Evolutionary conservation across 2,888 invertebrate species (phyloP), one percentile per base, ranked within the genome.

Genomic region (Clusia tigrina): DNA sequence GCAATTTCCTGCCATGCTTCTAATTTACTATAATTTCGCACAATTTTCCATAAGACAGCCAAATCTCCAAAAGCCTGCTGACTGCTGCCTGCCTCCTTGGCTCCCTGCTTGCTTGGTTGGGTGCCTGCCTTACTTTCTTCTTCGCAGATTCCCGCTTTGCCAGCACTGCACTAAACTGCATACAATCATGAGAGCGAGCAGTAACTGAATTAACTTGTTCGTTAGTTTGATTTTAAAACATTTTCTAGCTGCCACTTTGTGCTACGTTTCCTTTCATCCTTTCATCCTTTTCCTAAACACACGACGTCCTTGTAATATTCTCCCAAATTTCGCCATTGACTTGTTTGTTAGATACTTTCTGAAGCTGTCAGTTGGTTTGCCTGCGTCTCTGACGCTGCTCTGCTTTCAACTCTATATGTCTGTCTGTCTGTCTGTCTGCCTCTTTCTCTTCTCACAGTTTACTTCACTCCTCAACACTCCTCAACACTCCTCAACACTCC

Each of bases 191-290:
- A 42, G 42, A 9, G 42, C 42, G 15, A n/a, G n/a, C n/a, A n/a
- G n/a, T n/a, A 42, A 42, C 42, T 15, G n/a, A 15, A 42, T 42
- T 6, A 42, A 42, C 42, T 42, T n/a, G 42, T 42, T 42, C 42
- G 42, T 42, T 42, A 42, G 42, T 42, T n/a, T n/a, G 42, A 42
- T 42, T 42, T 42, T 15, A 12, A 6, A 9, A 32, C 32, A 12
- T 6, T n/a, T n/a, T n/a, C n/a, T n/a, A n/a, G n/a, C 32, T 32
- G 32, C 32, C 6, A 12, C 32, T 12, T 9, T 6, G 32, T 12
- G 32, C 32, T 32, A 32, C 32, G 32, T 32, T 6, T 32, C 6
- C 32, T 9, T n/a, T n/a, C n/a, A n/a, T n/a, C 32, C 12, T 9
- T 12, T 32, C 6, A 32, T 32, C 32, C 32, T 32, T 6, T 32